Evolutionary conservation across 92 coral and sea anemone genomes (phyloP), one percentile per base, ranked within the genome.

Genomic region (Porites lobata): DNA sequence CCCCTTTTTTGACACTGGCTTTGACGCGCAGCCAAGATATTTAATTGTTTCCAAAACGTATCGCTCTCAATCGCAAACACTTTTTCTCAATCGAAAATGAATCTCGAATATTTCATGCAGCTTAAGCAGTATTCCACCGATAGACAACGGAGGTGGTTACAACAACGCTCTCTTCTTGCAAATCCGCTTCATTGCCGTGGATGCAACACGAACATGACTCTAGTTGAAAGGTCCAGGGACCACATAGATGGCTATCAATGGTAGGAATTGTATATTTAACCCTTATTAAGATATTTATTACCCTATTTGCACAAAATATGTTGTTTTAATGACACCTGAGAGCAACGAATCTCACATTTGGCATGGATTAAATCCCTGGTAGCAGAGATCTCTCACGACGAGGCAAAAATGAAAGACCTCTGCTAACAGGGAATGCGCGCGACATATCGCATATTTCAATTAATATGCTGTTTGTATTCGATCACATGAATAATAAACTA

Each of bases 211-310:
- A 59, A 78, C 71, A 78, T 78, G 82, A 13, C 53, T 4, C 14
- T 78, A 21, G 82, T 78, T 78, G 70, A 61, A 78, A 62, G 82
- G n/a, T 32, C 82, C 19, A 32, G n/a, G 14, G 82, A 13, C 82
- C 82, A 63, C 82, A 57, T 78, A 1, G 82, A 78, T 24, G 82
- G 72, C 15, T 78, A 17, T 63, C 70, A 32, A 61, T 78, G 82
- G 82, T 61, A 61, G 26, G 82, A 14, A 61, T 29, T 1, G 77
- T 72, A 29, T 72, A 14, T 72, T 72, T 70, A 7, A 29, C 2
- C 57, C 22, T 19, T 67, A 12, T 70, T 19, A 72, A 17, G 77
- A 3, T 72, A 72, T 26, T 72, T 24, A 72, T 50, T 29, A 72
- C 19, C 20, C 58, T 32, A 72, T 72, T 72, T 72, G 18, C 18